phyloP scores from a whole-genome alignment of 1,140 invertebrate genomes.

The Lepeophtheirus salmonis region DNA sequence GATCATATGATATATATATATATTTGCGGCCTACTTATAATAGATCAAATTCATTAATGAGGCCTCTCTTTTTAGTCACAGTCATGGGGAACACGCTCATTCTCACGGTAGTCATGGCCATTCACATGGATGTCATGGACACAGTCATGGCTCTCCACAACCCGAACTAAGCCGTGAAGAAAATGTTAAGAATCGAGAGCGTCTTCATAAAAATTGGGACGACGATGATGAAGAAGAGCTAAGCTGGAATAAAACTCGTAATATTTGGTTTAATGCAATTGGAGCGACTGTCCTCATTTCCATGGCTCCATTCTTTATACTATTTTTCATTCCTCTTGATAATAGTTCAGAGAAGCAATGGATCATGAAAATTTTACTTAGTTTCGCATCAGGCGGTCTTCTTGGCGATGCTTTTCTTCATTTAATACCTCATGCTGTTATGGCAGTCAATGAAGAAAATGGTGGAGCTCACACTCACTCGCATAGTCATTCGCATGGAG shows the following conservation, averaged over 20 bases:
- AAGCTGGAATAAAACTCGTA: constrained; percentile 20
- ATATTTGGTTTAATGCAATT: constrained; percentile 59
- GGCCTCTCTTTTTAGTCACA: neutral
- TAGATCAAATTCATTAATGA: no score
- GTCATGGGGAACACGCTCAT: neutral
- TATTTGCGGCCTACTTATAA: no score
- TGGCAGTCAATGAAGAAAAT: constrained; percentile 30
- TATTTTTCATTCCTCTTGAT: constrained; percentile 81
- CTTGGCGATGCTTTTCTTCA: constrained; percentile 91
- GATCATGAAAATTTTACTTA: constrained; percentile 66
- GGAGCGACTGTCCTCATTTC: constrained; percentile 79
- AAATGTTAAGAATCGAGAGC: constrained; percentile 45
- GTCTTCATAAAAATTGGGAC: constrained; percentile 23
- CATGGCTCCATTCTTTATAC: constrained; percentile 73
- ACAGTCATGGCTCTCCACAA: constrained; percentile 23
- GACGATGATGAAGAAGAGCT: constrained; percentile 26
- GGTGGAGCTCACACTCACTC: constrained; percentile 30
- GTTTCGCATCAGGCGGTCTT: constrained; percentile 83
- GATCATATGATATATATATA: no score
- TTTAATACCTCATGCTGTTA: constrained; percentile 79
- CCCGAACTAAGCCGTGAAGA: constrained; percentile 51
- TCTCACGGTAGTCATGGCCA: constrained; percentile 23
- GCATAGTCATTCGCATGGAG: constrained; percentile 35
- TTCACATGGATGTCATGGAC: constrained; percentile 24
- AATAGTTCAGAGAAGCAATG: constrained; percentile 62